Base-by-base conservation (phyloP, 2,797 vertebrate species). In the Tadarida brasiliensis region DNA sequence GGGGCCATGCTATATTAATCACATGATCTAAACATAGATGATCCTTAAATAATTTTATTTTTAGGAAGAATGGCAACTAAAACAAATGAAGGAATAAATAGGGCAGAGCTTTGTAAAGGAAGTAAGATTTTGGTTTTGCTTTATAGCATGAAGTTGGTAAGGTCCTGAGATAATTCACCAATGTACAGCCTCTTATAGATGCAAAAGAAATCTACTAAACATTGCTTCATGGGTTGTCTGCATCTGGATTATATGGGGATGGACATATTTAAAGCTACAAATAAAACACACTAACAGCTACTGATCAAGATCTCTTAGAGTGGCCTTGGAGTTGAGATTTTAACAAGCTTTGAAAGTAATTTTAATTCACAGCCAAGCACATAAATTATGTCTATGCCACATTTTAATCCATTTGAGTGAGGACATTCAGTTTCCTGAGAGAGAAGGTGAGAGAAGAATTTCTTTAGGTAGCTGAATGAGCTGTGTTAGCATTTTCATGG, bases 71-170 rank as follows among this genome's bases (percentile, higher is more conserved):
- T 65, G 19, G 8, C 22, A 93, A 80, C 39, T 59, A 59, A 49
- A 90, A 94, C n/a, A 24, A 59, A 77, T n/a, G 10, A 94, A 85
- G 6, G 49, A 77, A 68, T 80, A 86, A 78, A 71, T 2, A 89
- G 5, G 2, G 10, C 39, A 87, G 24, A 54, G 28, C 30, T 87
- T 86, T 78, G n/a, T 47, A 57, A 90, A 56, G 28, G 7, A 93
- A 63, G 35, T 61, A 30, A 24, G 0, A 47, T 2, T 56, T 83
- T 71, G 15, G 22, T 51, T 2, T 94, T 76, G 5, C 2, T 57
- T 70, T 93, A 70, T 19, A 57, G 11, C 35, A 57, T 54, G 78
- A 24, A 65, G 73, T 57, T 74, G 14, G 19, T 82, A 84, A 76
- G 17, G 15, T 47, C 24, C 20, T 91, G 73, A 39, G 57, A 39